Base-by-base conservation (phyloP, 2,113 vertebrate genomes). In the Myrmecobius fasciatus region DNA sequence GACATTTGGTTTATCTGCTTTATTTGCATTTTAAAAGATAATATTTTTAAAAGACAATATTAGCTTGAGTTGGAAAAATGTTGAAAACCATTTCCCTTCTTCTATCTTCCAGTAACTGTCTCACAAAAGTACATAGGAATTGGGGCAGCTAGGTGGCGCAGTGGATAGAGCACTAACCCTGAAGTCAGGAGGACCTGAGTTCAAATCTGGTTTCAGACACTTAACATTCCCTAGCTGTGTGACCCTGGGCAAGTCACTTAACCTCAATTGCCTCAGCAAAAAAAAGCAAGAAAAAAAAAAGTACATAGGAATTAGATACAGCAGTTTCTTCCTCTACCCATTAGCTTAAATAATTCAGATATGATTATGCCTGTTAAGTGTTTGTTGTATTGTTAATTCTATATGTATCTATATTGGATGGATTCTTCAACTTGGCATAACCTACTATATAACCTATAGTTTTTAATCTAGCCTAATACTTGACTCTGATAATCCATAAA, bases 331-430 rank as follows among this genome's bases (percentile, higher is more conserved):
- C 91, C 36, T 83, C 4, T 96, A 54, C 89, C 90, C 56, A 91
- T 95, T 91, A 93, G n/a, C 89, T 56, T 92, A 54, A 52, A 52
- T 96, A 89, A 95, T 75, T 92, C 94, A 96, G 51, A 96, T 53
- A 24, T 49, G 91, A 75, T 48, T 94, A 95, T 43, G 90, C 96
- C 93, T 97, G n/a, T 95, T 95, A 94, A 96, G 96, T 91, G 83
- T 22, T 95, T 75, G 75, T 46, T 94, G 54, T 95, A 49, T 53
- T 96, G 93, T 88, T 94, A 91, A 88, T 53, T 91, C 48, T 52
- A 89, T 17, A 92, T 92, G 20, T 22, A 48, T 28, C 54, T 89
- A 93, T 1, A 52, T 25, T 60, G 43, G 48, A 88, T 46, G 36
- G 25, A 22, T 25, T 92, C 47, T 67, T n/a, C 26, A 94, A 95